These are phyloP conservation scores for Apodemia duryi DNA, from an alignment of 2,888 invertebrate species.

Conservation along the genomic window DNA sequence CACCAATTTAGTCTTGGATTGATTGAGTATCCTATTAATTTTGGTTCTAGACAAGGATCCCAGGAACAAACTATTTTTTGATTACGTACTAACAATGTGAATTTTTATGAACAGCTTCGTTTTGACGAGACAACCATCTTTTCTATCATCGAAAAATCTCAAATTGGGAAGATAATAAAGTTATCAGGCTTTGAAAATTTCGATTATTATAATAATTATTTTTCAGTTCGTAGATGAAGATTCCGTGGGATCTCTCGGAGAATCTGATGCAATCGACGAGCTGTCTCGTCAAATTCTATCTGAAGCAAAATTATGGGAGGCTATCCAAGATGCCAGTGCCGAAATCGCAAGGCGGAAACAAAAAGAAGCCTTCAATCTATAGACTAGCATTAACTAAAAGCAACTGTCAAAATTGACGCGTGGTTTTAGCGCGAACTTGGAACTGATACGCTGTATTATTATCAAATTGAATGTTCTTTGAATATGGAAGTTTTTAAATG, in stretches of 20 bases:
- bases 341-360: conserved; percentile 83
- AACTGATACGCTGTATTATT: background rate
- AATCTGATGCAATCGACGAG: conserved; percentile 86
- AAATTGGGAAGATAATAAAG: too few species aligned
- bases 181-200: too few species aligned
- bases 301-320: conserved; percentile 88
- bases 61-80: too few species aligned
- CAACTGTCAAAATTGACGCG: conserved; percentile 14
- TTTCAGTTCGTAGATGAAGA: conserved; percentile 67
- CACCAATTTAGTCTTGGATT: too few species aligned
- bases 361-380: conserved; percentile 45
- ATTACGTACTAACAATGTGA: too few species aligned
- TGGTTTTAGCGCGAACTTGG: conserved; percentile 15
- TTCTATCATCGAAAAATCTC: too few species aligned
- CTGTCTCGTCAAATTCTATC: conserved; percentile 88
- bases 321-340: conserved; percentile 87
- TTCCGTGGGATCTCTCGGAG: conserved; percentile 82
- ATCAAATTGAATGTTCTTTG: background rate
- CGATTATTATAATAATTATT: too few species aligned
- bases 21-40: too few species aligned
- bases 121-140: too few species aligned
- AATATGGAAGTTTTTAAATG: background rate
- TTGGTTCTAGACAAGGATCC: too few species aligned
- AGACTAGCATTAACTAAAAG: conserved; percentile 3
- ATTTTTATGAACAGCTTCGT: too few species aligned